Evolutionary conservation across 1,140 invertebrate species (phyloP).

Genomic region (Saccostrea glomerata): DNA sequence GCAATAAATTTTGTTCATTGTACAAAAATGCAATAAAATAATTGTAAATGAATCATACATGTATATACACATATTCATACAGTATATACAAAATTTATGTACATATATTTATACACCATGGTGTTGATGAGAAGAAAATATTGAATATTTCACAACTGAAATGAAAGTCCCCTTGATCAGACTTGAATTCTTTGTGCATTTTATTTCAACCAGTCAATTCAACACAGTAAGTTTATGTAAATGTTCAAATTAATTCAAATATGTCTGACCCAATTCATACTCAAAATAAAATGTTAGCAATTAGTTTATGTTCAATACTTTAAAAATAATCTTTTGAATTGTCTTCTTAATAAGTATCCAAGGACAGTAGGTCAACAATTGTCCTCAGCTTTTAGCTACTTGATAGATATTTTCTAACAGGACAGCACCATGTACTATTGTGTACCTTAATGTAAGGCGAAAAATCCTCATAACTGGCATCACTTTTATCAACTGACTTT

Average conservation of each 20-base stretch:
- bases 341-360: background rate
- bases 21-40: too few relatives aligned
- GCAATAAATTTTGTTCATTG: too few relatives aligned
- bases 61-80: background rate
- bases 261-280: too few relatives aligned
- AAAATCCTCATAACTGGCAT: background rate
- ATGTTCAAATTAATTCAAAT: too few relatives aligned
- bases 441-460: background rate
- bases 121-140: background rate
- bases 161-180: background rate
- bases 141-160: background rate
- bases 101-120: background rate
- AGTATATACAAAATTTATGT: background rate
- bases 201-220: background rate
- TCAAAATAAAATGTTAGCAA: too few relatives aligned
- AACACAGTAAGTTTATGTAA: too few relatives aligned
- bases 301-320: background rate
- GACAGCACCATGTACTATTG: background rate
- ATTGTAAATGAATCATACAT: too few relatives aligned
- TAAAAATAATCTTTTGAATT: background rate
- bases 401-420: background rate
- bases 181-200: background rate
- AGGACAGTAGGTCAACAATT: background rate
- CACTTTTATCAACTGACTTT: background rate
- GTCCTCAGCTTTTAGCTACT: background rate